These are phyloP conservation scores for Trisateles emortualis DNA, from an alignment of 2,888 invertebrate genomes.

Conservation along the genomic window DNA sequence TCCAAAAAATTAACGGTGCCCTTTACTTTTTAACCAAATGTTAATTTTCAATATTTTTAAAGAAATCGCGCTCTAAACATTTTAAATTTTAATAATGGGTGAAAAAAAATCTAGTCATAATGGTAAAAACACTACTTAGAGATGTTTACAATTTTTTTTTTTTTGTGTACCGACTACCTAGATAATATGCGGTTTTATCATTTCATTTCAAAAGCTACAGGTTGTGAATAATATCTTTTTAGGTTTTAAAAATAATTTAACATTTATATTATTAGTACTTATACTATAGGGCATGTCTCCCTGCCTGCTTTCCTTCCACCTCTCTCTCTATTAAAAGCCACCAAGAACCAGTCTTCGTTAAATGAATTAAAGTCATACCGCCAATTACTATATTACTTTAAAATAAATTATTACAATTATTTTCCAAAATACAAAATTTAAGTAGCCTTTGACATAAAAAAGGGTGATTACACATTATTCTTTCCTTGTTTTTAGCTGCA, in stretches of 20 bases:
- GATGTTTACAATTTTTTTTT: too few relatives aligned
- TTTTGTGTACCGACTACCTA: too few relatives aligned
- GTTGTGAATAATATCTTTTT: too few relatives aligned
- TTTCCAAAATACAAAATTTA: slow-evolving; percentile 40
- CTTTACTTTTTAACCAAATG: slow-evolving; percentile 8
- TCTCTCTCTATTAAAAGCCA: too few relatives aligned
- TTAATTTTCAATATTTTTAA: slow-evolving; percentile 8
- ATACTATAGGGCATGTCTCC: too few relatives aligned
- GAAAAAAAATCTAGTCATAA: neutral
- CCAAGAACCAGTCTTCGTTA: too few relatives aligned
- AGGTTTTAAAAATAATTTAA: too few relatives aligned
- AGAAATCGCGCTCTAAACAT: slow-evolving; percentile 8
- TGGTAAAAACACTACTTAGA: too few relatives aligned
- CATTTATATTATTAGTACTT: too few relatives aligned
- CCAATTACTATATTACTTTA: slow-evolving; percentile 8
- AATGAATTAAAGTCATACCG: neutral
- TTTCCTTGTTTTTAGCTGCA: slow-evolving; percentile 80
- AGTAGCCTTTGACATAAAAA: slow-evolving; percentile 70
- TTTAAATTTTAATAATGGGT: slow-evolving; percentile 28
- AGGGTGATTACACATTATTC: slow-evolving; percentile 71
- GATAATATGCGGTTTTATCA: too few relatives aligned
- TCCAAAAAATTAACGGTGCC: slow-evolving; percentile 8
- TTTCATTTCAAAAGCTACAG: too few relatives aligned
- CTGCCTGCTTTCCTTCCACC: neutral
- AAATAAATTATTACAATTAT: slow-evolving; percentile 22